Conservation (phyloP, 2,113 vertebrate species). For the Dipodomys ordii region DNA sequence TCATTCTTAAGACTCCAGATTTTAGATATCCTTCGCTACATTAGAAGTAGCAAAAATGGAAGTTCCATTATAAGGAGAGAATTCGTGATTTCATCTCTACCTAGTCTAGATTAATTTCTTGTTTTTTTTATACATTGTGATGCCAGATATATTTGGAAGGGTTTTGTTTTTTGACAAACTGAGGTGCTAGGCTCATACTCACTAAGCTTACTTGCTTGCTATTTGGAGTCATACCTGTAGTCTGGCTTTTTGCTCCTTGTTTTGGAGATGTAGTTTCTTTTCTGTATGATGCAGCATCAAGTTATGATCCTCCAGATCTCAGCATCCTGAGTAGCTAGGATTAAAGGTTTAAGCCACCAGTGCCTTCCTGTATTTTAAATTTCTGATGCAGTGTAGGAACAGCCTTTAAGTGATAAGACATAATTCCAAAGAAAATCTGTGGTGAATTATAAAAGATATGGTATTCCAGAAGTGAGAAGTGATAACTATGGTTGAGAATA, state of each 20-base stretch:
- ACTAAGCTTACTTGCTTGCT: too few species aligned
- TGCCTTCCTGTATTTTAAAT: too few species aligned
- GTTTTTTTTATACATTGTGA: background rate
- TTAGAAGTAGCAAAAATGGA: background rate
- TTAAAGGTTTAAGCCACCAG: too few species aligned
- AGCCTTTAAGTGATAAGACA: background rate
- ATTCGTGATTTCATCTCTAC: background rate
- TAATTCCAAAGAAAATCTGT: conserved; percentile 45
- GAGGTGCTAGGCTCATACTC: too few species aligned
- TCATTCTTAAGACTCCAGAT: background rate
- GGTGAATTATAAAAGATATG: background rate
- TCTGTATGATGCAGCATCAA: too few species aligned
- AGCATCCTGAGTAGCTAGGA: too few species aligned
- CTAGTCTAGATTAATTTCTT: background rate
- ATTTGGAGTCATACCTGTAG: too few species aligned
- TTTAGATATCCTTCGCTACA: background rate
- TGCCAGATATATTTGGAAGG: conserved; percentile 26
- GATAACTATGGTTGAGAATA: background rate
- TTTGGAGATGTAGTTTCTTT: too few species aligned
- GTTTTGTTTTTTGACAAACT: too few species aligned
- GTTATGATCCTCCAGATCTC: too few species aligned
- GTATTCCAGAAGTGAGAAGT: conserved; percentile 27
- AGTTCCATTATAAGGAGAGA: conserved; percentile 12
- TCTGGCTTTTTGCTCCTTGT: too few species aligned
- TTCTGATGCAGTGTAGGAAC: background rate